Base-by-base conservation (phyloP, 2,113 vertebrate genomes). In the Macaca fascicularis region DNA sequence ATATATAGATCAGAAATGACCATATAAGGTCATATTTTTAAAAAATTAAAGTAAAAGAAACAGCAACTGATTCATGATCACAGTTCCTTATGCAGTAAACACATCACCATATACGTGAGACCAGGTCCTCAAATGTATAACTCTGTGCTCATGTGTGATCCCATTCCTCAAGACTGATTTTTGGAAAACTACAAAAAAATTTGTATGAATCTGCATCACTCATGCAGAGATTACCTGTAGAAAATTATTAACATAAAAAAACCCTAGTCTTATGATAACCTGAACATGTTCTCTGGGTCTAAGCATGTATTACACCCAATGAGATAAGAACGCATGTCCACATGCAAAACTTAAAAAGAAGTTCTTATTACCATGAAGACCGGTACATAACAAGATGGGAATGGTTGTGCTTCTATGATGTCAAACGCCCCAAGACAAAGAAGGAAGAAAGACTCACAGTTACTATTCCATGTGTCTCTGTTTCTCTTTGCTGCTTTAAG, bases 171-270 rank as follows among this genome's bases (percentile, higher is more conserved):
- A 69, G 43, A 40, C 4, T 19, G 48, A 50, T 14, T 94, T 85
- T 78, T 75, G 86, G 27, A 64, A 64, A 90, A 69, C 38, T 81
- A 69, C 3, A 95, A 64, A 85, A 96, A 95, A 95, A 93, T 3
- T 10, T 80, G 22, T 32, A 52, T 12, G 35, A 7, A 90, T 90
- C 40, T 96, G 5, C 52, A 96, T 89, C 89, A 93, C 67, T 96
- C 59, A 84, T 61, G 27, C 8, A 92, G 13, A 97, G 45, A 57
- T 32, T 90, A 23, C 32, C 90, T 20, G 12, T 23, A 87, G 30
- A 89, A 95, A 96, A 90, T 35, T 55, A 95, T 94, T n/a, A 89
- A 90, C 43, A 80, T 55, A 86, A 89, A 91, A 88, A 95, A 96
- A 40, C 22, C 40, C 52, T 76, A 9, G 8, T 32, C 50, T 92